Base-by-base conservation (phyloP, 1,140 invertebrate genomes). In the Campodea augens region DNA sequence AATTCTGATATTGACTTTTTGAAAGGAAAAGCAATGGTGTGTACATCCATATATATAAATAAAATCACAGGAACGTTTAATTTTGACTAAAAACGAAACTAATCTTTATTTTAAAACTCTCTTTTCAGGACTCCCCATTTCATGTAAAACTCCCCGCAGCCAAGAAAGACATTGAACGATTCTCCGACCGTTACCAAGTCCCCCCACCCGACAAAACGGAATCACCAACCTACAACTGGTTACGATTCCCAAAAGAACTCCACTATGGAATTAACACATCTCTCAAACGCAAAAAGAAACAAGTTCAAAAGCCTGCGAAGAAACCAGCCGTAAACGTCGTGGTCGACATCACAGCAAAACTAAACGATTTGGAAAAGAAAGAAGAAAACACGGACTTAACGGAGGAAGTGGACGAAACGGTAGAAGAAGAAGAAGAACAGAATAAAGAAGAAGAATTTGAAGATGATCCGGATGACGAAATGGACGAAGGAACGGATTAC, bases 401-500 rank as follows among this genome's bases (percentile, higher is more conserved):
- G 37, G 42, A 48, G 19, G 21, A 38, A n/a, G 43, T 45, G 2
- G 41, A 51, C 45, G 48, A 51, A 39, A 56, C 57, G 45, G 47
- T 53, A 53, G 54, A 18, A 52, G 4, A 38, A 51, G 38, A 57
- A 22, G 44, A 43, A 23, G 52, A 58, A 44, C 46, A 54, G 37
- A 50, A 49, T 20, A 52, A 60, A 42, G 58, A 56, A 19, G 58
- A 58, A 24, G 59, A 55, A 1, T 60, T 65, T 18, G 63, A 68
- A 15, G 65, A 69, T 1, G 66, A 70, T 20, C 39, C 61, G 20
- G 74, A 78, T 48, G 72, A 75, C 49, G 74, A 78, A 55, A 75
- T 77, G 72, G 75, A 77, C 51, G 73, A 77, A 49, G 77, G 75
- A 19, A 80, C 76, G n/a, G 76, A 79, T 60, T 86, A 86, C 62